These are phyloP conservation scores for Acanthurus lineatus DNA, from an alignment of 2,797 vertebrate genomes.

Conservation along the genomic window DNA sequence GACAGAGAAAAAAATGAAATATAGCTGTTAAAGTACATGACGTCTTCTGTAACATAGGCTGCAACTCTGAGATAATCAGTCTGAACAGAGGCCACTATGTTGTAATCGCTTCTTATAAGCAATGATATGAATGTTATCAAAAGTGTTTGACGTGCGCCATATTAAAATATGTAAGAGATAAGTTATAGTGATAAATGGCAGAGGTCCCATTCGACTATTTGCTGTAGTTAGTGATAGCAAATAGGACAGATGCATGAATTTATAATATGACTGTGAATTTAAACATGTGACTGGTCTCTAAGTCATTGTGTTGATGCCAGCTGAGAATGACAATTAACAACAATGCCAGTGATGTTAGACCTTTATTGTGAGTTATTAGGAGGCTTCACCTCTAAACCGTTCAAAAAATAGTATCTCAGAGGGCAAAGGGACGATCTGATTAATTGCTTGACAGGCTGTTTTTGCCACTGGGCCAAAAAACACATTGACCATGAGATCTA, in stretches of 20 bases:
- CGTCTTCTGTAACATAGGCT: neutral
- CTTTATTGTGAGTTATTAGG: constrained; percentile 10
- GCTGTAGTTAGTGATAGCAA: neutral
- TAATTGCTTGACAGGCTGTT: constrained; percentile 10
- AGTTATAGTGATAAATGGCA: neutral
- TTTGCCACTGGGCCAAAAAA: constrained; percentile 6
- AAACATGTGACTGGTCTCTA: neutral
- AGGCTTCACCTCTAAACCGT: neutral
- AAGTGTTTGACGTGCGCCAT: no score
- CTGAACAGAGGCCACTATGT: neutral
- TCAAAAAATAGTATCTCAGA: neutral
- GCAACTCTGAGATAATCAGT: neutral
- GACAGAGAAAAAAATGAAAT: constrained; percentile 10
- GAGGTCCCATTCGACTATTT: neutral
- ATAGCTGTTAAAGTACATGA: neutral
- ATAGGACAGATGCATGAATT: neutral
- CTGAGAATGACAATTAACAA: constrained; percentile 18
- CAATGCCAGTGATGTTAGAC: neutral
- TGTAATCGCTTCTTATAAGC: neutral
- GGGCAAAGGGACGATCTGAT: constrained; percentile 28
- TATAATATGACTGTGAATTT: neutral
- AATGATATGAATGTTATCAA: neutral
- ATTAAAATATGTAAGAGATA: neutral
- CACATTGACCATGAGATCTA: neutral
- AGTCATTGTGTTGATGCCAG: neutral